Conservation (phyloP, 2,797 vertebrate species). For the Syngnathus rostellatus region DNA sequence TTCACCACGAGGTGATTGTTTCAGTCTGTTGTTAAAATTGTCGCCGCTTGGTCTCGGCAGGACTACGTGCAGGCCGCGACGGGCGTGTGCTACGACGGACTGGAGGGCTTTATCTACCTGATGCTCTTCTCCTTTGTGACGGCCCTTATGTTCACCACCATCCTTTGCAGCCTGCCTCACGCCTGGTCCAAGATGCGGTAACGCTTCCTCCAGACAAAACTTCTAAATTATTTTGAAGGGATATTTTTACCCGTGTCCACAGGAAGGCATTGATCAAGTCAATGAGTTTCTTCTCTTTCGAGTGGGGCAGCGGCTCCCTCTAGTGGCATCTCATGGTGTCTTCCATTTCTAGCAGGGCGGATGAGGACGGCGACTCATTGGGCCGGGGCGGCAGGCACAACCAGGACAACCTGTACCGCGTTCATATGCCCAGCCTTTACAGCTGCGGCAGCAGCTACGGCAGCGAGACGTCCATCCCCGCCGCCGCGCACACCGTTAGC, state of each 20-base stretch:
- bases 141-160: slow-evolving; percentile 96
- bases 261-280: background rate
- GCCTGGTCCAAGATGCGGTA: slow-evolving; percentile 93
- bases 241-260: background rate
- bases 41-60: slow-evolving; percentile 48
- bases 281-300: background rate
- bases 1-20: background rate
- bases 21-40: background rate
- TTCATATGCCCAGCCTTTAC: slow-evolving; percentile 98
- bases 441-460: slow-evolving; percentile 99
- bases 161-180: slow-evolving; percentile 92
- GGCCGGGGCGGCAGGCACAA: slow-evolving; percentile 82
- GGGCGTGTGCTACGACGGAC: slow-evolving; percentile 90
- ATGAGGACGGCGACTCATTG: slow-evolving; percentile 86
- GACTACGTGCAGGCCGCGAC: slow-evolving; percentile 94
- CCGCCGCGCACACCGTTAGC: slow-evolving; percentile 96
- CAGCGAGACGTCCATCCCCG: slow-evolving; percentile 94
- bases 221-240: no score
- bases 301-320: slow-evolving; percentile 41
- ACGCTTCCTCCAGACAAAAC: background rate
- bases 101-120: slow-evolving; percentile 97
- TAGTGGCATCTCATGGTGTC: slow-evolving; percentile 31
- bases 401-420: slow-evolving; percentile 94
- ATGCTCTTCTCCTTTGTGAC: slow-evolving; percentile 95
- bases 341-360: slow-evolving; percentile 61